Evolutionary conservation across 2,797 vertebrate genomes (phyloP).

Genomic region (Poliocrania exsul): DNA sequence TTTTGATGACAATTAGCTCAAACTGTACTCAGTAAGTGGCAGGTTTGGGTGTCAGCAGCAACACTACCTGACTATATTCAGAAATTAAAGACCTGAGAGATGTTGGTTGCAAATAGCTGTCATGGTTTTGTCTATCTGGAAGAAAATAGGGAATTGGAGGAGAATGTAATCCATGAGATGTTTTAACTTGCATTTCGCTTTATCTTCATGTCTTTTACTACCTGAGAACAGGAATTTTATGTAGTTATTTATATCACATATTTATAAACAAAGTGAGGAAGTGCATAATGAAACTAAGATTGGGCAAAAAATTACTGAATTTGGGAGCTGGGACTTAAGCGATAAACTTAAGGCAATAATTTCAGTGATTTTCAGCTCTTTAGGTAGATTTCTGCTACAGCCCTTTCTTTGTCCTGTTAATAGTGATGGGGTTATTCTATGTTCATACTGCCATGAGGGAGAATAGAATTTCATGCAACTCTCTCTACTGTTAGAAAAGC

Average conservation of each 20-base stretch:
- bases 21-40: neutral
- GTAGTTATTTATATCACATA: neutral
- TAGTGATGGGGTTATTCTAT: neutral
- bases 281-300: neutral
- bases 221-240: neutral
- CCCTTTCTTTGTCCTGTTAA: neutral
- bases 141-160: neutral
- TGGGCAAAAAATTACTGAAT: neutral
- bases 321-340: neutral
- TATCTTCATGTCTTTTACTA: neutral
- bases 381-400: neutral
- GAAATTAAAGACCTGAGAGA: neutral
- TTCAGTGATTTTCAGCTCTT: neutral
- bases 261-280: neutral
- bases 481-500: neutral
- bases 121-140: neutral
- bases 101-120: neutral
- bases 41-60: neutral
- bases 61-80: neutral
- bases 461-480: constrained; percentile 27
- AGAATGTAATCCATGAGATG: neutral
- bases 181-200: neutral
- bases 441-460: neutral
- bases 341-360: neutral
- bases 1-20: neutral